Evolutionary conservation across 2,797 vertebrate genomes (phyloP), one percentile per base, ranked within the genome.

Genomic region (Scleropages formosus): DNA sequence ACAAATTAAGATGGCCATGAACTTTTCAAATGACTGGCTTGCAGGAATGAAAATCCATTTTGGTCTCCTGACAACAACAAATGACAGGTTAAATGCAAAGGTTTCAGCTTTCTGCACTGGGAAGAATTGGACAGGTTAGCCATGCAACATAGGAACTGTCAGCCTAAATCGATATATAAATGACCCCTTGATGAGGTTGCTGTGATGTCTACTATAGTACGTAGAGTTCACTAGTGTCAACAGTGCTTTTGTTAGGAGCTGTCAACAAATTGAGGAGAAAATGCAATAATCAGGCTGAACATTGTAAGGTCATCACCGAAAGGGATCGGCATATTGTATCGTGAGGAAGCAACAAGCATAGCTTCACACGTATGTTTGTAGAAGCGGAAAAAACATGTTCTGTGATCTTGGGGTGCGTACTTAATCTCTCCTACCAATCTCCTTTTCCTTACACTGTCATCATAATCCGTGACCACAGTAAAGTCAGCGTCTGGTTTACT

Each of bases 21-120:
- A 63, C 11, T 0, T 49, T 8, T 26, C 16, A 26, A 70, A 70
- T 70, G 47, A 27, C 49, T 26, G 18, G 24, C 24, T 70, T 70
- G 68, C 68, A 70, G 51, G 56, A 70, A 70, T 26, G 26, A 51
- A 58, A 70, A 70, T 70, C 49, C 9, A 56, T 70, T 70, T 31
- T 56, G 44, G 26, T 47, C 27, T 8, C 24, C 24, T 26, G 24
- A 31, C 13, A 51, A 58, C 68, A 70, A 56, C 51, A 58, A 70
- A 31, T 51, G 8, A 13, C 6, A 47, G 27, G 47, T 68, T 24
- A 70, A 56, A 26, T 22, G 27, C 68, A 26, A 20, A 49, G 51
- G 22, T 26, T 20, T 53, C 18, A 24, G 24, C 68, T 4, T 2
- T 20, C 68, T 4, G 16, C 15, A 9, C 3, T 3, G 1, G 68